Percentiles rank a stretch among this genome's conserved stretches.
phyloP scores from a whole-genome alignment of 2,797 vertebrate genomes.

The Halcyon leucocephala region DNA sequence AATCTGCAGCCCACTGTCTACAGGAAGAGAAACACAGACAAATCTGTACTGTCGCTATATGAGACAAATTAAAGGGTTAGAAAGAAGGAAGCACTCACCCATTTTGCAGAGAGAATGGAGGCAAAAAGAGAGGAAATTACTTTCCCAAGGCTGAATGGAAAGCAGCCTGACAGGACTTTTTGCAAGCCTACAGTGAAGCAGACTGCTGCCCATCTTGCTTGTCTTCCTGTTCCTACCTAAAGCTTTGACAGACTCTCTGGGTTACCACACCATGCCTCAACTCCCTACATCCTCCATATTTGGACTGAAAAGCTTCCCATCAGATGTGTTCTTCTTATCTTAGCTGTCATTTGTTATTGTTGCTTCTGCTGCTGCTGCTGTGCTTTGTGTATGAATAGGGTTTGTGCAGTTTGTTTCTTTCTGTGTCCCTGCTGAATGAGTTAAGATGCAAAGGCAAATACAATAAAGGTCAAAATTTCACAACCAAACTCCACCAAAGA shows the following conservation, averaged over 20 bases:
- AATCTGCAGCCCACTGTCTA: neutral
- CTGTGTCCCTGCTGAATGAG: neutral
- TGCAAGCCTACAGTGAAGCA: neutral
- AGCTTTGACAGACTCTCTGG: neutral
- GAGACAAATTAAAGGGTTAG: neutral
- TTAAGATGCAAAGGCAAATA: slow-evolving; percentile 3
- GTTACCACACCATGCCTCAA: neutral
- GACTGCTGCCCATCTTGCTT: neutral
- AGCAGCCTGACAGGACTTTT: neutral
- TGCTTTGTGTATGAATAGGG: neutral
- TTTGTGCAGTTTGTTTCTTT: neutral
- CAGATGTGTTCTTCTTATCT: neutral
- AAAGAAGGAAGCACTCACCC: neutral
- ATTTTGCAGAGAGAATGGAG: neutral
- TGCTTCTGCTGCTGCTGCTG: neutral
- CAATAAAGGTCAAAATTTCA: slow-evolving; percentile 19
- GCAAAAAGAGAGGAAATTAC: neutral
- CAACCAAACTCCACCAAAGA: neutral
- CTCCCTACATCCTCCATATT: neutral
- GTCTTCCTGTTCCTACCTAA: neutral
- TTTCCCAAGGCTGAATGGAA: neutral
- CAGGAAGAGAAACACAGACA: neutral
- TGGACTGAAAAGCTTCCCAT: neutral
- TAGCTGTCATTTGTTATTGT: neutral
- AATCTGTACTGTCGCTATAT: neutral